A percentile compares a stretch with the other conserved stretches of the same genome.
phyloP scores from a whole-genome alignment of 2,797 vertebrate genomes.

The Galago senegalensis region DNA sequence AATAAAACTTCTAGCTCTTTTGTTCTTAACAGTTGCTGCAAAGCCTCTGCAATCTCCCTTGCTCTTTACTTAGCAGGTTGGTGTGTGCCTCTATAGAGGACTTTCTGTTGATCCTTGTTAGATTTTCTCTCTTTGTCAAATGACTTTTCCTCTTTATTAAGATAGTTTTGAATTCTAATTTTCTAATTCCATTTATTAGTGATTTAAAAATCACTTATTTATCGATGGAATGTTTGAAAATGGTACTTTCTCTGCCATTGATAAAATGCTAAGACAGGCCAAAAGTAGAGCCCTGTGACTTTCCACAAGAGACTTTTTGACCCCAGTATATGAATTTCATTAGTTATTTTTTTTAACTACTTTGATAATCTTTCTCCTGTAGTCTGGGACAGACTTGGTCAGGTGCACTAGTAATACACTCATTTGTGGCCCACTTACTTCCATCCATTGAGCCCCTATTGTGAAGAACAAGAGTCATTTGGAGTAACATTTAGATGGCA shows the following conservation, averaged over 20 bases:
- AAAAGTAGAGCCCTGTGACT: neutral
- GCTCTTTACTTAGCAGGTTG: neutral
- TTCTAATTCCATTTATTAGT: neutral
- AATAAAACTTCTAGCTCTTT: neutral
- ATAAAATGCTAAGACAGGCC: neutral
- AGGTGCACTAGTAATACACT: neutral
- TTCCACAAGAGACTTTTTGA: slow-evolving; percentile 26
- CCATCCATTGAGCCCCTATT: neutral
- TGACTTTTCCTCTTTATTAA: slow-evolving; percentile 45
- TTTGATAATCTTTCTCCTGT: neutral
- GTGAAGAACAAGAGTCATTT: neutral
- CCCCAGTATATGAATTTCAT: neutral
- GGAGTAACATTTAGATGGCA: neutral
- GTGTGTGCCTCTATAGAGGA: neutral
- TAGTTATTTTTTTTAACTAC: neutral
- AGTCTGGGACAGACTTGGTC: neutral
- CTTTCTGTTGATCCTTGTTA: slow-evolving; percentile 1
- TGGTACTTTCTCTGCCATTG: neutral
- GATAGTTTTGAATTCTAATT: slow-evolving; percentile 33
- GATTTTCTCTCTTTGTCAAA: slow-evolving; percentile 26
- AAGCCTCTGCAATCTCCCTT: neutral
- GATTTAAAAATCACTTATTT: neutral
- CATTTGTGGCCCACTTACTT: neutral
- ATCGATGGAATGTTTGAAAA: neutral
- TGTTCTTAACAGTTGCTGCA: neutral